Conservation (phyloP, 2,888 invertebrate species). For the Noctua janthina region DNA sequence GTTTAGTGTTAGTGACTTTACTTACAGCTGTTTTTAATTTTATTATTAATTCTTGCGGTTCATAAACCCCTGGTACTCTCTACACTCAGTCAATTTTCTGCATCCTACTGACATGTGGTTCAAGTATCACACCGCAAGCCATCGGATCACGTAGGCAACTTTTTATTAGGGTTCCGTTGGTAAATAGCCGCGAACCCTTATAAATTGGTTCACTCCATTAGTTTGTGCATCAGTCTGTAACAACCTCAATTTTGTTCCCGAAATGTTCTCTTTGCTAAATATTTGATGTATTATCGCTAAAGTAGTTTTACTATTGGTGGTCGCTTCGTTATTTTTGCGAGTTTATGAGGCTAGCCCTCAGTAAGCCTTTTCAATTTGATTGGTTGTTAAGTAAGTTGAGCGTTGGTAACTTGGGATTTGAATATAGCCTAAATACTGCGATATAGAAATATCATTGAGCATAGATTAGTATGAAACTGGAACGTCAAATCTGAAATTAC, state of each 20-base stretch:
- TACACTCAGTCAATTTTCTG: constrained; percentile 32
- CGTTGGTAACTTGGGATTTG: not conserved
- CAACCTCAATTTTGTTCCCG: constrained; percentile 16
- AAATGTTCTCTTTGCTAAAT: constrained; percentile 20
- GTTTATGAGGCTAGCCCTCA: not conserved
- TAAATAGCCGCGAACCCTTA: constrained; percentile 49
- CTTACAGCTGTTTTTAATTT: not conserved
- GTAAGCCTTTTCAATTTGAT: not conserved
- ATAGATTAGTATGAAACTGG: not conserved
- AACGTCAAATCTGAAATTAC: not conserved
- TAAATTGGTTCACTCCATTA: constrained; percentile 53
- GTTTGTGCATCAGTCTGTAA: constrained; percentile 35
- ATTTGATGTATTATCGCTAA: constrained; percentile 20
- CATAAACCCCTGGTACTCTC: not conserved
- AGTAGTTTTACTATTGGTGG: constrained; percentile 1
- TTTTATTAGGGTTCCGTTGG: constrained; percentile 52
- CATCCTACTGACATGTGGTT: not conserved
- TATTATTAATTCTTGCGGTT: not conserved
- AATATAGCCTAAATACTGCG: not conserved
- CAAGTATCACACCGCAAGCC: constrained; percentile 27
- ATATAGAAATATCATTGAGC: not conserved
- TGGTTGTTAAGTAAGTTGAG: not conserved
- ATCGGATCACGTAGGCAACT: constrained; percentile 34
- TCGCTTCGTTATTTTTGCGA: not conserved
- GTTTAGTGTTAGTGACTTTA: not conserved